Evolutionary conservation across 2,888 invertebrate genomes (phyloP).

Genomic region (Oxycera nigricornis): DNA sequence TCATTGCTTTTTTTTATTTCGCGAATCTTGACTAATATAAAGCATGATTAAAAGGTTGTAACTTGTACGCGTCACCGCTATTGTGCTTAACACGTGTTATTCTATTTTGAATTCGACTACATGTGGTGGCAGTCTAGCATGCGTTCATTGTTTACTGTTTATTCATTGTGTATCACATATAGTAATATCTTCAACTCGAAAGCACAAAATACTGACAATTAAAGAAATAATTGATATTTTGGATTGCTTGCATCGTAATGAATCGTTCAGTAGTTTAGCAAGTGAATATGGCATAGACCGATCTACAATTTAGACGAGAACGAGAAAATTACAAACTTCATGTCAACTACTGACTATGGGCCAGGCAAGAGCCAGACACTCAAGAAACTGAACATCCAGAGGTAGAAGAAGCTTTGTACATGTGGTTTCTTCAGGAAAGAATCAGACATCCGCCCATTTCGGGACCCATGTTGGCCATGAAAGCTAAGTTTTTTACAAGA

Average conservation of each 20-base stretch:
- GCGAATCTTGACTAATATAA: no score
- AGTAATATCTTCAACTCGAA: not conserved
- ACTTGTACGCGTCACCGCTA: not conserved
- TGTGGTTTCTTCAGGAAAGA: no score
- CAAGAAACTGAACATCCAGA: constrained; percentile 16
- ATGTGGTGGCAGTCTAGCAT: not conserved
- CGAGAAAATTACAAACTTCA: constrained; percentile 4
- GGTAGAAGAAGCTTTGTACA: constrained; percentile 18
- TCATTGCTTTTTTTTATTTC: no score
- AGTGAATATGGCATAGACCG: not conserved
- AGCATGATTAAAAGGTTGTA: not conserved
- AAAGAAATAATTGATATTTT: not conserved
- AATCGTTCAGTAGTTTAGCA: not conserved
- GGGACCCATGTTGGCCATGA: not conserved
- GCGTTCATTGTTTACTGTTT: not conserved
- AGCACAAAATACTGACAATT: not conserved
- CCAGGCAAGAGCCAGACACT: not conserved
- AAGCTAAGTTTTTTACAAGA: not conserved
- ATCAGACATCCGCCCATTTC: not conserved
- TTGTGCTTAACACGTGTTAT: not conserved
- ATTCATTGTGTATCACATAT: not conserved
- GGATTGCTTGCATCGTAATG: not conserved
- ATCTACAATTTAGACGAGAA: not conserved
- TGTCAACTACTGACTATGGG: constrained; percentile 1
- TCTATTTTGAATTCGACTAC: not conserved